phyloP scores from a whole-genome alignment of 2,888 invertebrate genomes.

The Copidosoma aretas region DNA sequence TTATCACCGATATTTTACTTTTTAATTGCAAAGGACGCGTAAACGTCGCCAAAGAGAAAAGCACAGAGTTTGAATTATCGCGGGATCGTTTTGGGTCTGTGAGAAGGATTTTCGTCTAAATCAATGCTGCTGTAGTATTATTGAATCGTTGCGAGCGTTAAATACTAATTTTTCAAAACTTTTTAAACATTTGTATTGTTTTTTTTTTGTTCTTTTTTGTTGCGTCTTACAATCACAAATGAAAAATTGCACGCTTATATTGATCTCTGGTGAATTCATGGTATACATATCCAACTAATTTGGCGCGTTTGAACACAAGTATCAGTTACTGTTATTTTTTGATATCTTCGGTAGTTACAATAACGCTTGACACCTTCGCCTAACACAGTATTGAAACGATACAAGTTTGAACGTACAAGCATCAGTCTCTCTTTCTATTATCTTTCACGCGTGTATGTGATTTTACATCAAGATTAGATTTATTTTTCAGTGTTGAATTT shows the following conservation, averaged over 20 bases:
- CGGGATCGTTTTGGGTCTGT: background rate
- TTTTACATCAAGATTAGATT: conserved; percentile 25
- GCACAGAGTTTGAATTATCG: conserved; percentile 1
- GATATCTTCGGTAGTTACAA: conserved; percentile 57
- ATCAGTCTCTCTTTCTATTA: too few relatives aligned
- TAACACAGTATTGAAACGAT: conserved; percentile 48
- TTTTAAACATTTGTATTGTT: conserved; percentile 1
- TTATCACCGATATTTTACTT: conserved; percentile 7
- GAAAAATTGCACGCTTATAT: conserved; percentile 57
- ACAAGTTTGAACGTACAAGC: conserved; percentile 26
- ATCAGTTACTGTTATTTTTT: conserved; percentile 37
- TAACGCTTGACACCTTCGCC: conserved; percentile 56
- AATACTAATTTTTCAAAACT: conserved; percentile 20
- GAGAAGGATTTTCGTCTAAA: conserved; percentile 16
- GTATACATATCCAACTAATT: conserved; percentile 42
- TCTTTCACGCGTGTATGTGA: conserved; percentile 31
- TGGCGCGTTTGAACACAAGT: conserved; percentile 46
- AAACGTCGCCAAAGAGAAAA: conserved; percentile 14
- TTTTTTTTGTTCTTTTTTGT: conserved; percentile 11
- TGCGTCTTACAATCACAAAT: conserved; percentile 29
- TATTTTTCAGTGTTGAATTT: conserved; percentile 44
- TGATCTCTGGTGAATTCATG: conserved; percentile 53
- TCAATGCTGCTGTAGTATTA: conserved; percentile 8
- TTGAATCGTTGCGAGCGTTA: conserved; percentile 12
- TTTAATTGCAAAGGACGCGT: conserved; percentile 5